Conservation (phyloP, 2,888 invertebrate genomes). For the Trisateles emortualis region DNA sequence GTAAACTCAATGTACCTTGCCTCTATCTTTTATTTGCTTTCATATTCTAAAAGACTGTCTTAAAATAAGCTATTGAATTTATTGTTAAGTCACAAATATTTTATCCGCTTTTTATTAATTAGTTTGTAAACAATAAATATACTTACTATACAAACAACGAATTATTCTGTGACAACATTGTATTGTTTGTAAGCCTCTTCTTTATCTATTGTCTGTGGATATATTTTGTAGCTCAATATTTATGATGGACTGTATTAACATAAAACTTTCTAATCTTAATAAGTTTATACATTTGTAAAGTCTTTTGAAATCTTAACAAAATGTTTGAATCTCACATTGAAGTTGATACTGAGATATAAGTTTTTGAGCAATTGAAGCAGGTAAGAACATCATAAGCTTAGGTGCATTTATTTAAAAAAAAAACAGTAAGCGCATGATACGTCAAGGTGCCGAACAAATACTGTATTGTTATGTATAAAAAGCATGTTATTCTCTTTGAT, state of each 20-base stretch:
- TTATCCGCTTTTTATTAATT: constrained; percentile 71
- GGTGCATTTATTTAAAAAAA: constrained; percentile 34
- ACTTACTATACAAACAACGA: constrained; percentile 80
- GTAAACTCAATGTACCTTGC: constrained; percentile 54
- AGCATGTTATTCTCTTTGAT: constrained; percentile 52
- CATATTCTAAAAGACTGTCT: constrained; percentile 85
- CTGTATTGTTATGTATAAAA: constrained; percentile 39
- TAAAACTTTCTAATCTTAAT: constrained; percentile 31
- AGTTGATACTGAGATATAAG: constrained; percentile 31
- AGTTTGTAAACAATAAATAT: constrained; percentile 71
- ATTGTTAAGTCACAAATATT: constrained; percentile 84
- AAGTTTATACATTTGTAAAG: constrained; percentile 36
- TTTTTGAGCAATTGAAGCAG: constrained; percentile 29
- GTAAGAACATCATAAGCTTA: constrained; percentile 20
- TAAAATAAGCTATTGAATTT: constrained; percentile 82
- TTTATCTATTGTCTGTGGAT: constrained; percentile 42
- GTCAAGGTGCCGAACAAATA: constrained; percentile 52
- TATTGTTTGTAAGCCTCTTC: constrained; percentile 54
- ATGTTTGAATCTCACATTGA: constrained; percentile 55
- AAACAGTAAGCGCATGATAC: constrained; percentile 29
- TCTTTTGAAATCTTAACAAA: constrained; percentile 27
- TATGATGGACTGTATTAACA: constrained; percentile 42
- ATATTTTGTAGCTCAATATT: constrained; percentile 56
- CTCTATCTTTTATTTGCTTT: constrained; percentile 61
- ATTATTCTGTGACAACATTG: constrained; percentile 74